These are phyloP conservation scores for Alligator mississippiensis DNA, from an alignment of 2,113 vertebrate species.

Conservation along the genomic window DNA sequence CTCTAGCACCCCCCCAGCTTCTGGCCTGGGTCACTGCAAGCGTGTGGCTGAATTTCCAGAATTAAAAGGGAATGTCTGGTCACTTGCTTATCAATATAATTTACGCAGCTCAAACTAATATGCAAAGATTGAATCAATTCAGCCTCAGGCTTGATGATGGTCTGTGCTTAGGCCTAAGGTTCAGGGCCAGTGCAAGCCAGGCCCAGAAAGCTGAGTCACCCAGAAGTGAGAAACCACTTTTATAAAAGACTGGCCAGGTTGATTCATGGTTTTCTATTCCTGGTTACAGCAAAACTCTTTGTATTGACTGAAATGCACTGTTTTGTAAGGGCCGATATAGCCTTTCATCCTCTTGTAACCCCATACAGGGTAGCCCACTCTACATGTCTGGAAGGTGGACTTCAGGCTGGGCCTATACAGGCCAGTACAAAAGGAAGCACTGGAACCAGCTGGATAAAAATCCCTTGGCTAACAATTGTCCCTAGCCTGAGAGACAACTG, in stretches of 20 bases:
- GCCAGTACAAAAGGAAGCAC: not conserved
- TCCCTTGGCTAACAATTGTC: not conserved
- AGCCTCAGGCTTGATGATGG: too few relatives aligned
- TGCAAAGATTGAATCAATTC: too few relatives aligned
- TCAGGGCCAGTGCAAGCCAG: not conserved
- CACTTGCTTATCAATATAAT: too few relatives aligned
- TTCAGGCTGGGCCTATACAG: not conserved
- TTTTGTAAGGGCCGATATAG: not conserved
- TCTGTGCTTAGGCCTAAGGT: not conserved
- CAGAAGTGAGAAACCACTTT: not conserved
- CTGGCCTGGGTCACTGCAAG: too few relatives aligned
- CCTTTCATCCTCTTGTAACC: not conserved
- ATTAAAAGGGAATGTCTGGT: too few relatives aligned
- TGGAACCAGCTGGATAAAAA: not conserved
- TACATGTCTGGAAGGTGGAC: not conserved
- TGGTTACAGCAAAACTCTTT: not conserved
- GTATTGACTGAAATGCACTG: not conserved
- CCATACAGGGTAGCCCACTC: not conserved
- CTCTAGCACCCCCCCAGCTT: too few relatives aligned
- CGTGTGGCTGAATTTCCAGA: too few relatives aligned
- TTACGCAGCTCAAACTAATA: too few relatives aligned
- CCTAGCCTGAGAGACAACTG: fast-evolving
- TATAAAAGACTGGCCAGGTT: not conserved
- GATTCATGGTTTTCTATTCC: not conserved
- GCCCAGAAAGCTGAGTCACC: not conserved